Conservation (phyloP, 2,113 vertebrate species). For the Eolophus roseicapilla region DNA sequence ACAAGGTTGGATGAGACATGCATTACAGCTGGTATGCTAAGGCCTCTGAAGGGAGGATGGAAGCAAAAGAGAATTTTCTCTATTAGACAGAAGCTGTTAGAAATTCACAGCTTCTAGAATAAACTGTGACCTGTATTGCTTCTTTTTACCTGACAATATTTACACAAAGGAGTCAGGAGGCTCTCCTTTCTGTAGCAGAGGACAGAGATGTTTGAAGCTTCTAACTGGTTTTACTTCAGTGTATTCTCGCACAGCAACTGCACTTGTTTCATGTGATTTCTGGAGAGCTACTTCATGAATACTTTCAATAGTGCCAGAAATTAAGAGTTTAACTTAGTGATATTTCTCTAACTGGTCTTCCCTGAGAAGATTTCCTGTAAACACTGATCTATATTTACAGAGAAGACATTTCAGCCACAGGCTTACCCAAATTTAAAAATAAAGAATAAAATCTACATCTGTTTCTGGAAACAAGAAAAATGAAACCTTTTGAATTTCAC, state of each 20-base stretch:
- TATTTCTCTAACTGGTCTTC: background rate
- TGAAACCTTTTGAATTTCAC: background rate
- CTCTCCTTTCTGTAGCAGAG: background rate
- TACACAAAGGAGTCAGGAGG: background rate
- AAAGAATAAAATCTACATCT: background rate
- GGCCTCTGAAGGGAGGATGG: background rate
- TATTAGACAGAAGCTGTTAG: background rate
- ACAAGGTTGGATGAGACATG: background rate
- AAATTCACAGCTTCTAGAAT: background rate
- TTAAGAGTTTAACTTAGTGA: background rate
- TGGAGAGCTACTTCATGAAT: background rate
- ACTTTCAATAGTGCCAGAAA: background rate
- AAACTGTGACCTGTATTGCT: background rate
- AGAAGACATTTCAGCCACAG: background rate
- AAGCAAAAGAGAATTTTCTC: background rate
- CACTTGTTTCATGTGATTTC: background rate
- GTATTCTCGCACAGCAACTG: background rate
- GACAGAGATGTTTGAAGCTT: background rate
- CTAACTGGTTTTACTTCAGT: background rate
- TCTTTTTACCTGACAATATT: background rate
- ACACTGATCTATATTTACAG: background rate
- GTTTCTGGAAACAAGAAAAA: background rate
- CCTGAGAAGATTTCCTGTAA: background rate
- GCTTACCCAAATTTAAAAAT: background rate
- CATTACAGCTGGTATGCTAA: background rate